Base-by-base conservation (phyloP, 2,113 vertebrate genomes). In the Aramus guarauna region DNA sequence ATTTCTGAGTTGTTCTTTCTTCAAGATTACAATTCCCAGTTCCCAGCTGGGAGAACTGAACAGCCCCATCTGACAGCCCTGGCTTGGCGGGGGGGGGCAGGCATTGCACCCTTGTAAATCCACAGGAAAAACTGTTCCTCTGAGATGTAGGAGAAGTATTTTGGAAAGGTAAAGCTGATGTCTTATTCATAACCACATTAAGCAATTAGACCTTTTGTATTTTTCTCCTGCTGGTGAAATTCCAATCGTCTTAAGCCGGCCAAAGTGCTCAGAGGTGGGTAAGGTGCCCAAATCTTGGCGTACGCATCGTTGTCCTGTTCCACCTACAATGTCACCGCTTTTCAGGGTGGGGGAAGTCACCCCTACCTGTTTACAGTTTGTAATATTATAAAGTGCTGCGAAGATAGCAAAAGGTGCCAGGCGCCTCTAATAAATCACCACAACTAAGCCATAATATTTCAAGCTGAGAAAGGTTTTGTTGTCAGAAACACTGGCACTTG, bases 301-400 rank as follows among this genome's bases (percentile, higher is more conserved):
- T 53, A 13, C 11, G 21, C n/a, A 36, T 72, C 29, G 3, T 23
- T 79, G 81, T 93, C 60, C 68, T 90, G 41, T 90, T 87, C 93
- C 30, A 68, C 50, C 82, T 82, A 18, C 83, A 91, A 93, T 89
- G 92, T 91, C 91, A 91, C 56, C 32, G 73, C 69, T 84, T 91
- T 92, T 76, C 56, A 26, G 50, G 41, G 45, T 48, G 62, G 81
- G 15, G 48, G 45, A 88, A 62, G 69, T 92, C 88, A 73, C 76
- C 63, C 69, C 79, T 71, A 73, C 88, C 73, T 91, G 85, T 75
- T 94, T 90, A 85, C 81, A 77, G 66, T 85, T 48, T 66, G 85
- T 83, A 97, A 96, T 97, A 97, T 96, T 92, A 50, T 91, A 95
- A 94, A 97, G 94, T 96, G 96, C 92, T 89, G 34, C 90, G 85